Conservation (phyloP, 2,797 vertebrate species). For the Anniella stebbinsi region DNA sequence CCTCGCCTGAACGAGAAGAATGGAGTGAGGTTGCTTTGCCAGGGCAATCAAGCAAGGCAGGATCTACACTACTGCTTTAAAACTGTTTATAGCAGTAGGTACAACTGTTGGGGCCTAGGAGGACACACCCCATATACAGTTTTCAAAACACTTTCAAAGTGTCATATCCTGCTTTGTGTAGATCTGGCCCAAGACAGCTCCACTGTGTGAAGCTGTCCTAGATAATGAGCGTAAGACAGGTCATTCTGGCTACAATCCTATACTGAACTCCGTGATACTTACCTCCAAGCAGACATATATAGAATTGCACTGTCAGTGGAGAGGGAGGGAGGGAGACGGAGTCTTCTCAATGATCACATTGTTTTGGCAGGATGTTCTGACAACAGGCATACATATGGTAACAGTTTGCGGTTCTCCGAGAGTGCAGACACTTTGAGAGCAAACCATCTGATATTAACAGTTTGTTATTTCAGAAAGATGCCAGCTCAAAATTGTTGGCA, state of each 20-base stretch:
- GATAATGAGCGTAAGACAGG: background rate
- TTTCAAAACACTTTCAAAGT: too few species aligned
- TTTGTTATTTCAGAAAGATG: slow-evolving; percentile 41
- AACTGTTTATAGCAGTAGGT: too few species aligned
- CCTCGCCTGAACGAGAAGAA: background rate
- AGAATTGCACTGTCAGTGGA: background rate
- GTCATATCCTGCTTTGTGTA: too few species aligned
- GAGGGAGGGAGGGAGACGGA: background rate
- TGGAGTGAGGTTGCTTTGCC: background rate
- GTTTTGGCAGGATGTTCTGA: slow-evolving; percentile 12
- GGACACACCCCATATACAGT: too few species aligned
- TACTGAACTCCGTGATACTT: background rate
- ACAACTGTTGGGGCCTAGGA: too few species aligned
- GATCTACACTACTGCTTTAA: too few species aligned
- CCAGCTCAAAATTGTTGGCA: slow-evolving; percentile 12
- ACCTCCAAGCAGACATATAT: background rate
- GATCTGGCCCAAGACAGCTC: too few species aligned
- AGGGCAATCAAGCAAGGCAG: background rate
- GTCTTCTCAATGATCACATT: background rate
- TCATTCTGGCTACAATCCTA: background rate
- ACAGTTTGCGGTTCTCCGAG: slow-evolving; percentile 24
- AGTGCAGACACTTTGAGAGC: slow-evolving; percentile 19
- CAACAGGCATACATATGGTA: slow-evolving; percentile 9
- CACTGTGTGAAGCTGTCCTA: background rate
- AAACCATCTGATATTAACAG: slow-evolving; percentile 7